Conservation (phyloP, 2,797 vertebrate genomes). For the Tapirus indicus region DNA sequence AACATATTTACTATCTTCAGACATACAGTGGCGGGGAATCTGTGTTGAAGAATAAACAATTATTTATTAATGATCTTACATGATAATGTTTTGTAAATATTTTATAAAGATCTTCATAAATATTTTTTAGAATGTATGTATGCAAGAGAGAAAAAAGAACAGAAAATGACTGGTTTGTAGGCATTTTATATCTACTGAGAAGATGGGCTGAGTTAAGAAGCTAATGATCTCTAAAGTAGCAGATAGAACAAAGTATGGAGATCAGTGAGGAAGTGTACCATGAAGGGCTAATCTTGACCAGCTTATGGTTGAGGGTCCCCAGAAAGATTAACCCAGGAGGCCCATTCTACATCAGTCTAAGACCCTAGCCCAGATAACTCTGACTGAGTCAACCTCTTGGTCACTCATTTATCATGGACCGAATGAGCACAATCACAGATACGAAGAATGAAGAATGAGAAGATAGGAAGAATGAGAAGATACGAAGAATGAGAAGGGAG, state of each 20-base stretch:
- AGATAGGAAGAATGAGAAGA: not conserved
- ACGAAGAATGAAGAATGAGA: not conserved
- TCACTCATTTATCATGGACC: not conserved
- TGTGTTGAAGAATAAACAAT: conserved; percentile 81
- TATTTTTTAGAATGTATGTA: conserved; percentile 14
- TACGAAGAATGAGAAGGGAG: not conserved
- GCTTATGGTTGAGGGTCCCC: not conserved
- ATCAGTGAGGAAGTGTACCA: not conserved
- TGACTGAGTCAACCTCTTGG: not conserved
- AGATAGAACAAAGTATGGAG: not conserved
- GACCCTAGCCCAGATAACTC: not conserved
- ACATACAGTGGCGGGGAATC: conserved; percentile 92
- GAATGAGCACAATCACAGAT: not conserved
- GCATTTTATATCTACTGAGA: conserved; percentile 7
- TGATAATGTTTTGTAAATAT: conserved; percentile 57
- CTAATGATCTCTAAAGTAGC: not conserved
- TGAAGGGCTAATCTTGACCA: not conserved
- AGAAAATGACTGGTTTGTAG: conserved; percentile 36
- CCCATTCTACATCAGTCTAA: not conserved
- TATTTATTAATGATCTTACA: conserved; percentile 48
- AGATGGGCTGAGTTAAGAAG: not conserved
- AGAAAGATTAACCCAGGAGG: not conserved
- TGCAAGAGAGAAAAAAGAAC: conserved; percentile 11
- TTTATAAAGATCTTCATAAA: conserved; percentile 31
- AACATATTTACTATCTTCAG: conserved; percentile 98